These are phyloP conservation scores for Synergus japonicus DNA, from an alignment of 2,888 invertebrate species.

Conservation along the genomic window DNA sequence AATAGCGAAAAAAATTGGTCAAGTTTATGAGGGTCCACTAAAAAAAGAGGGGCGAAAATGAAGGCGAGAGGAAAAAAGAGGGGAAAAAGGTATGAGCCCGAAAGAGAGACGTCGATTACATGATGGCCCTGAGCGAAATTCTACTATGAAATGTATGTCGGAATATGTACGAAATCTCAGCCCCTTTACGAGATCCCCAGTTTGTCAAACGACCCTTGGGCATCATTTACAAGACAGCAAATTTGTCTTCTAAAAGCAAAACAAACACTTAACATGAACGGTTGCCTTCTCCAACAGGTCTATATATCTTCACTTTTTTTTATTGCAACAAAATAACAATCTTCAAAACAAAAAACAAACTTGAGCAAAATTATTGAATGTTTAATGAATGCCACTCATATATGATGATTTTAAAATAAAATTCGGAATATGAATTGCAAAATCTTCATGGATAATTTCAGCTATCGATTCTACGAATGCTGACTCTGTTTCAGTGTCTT, in stretches of 20 bases:
- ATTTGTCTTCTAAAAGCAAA: conserved; percentile 76
- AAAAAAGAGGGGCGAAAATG: conserved; percentile 43
- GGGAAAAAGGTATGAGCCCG: conserved; percentile 13
- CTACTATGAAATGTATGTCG: conserved; percentile 52
- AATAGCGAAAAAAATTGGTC: conserved; percentile 42
- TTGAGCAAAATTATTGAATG: neutral
- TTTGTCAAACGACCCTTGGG: conserved; percentile 74
- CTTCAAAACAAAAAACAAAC: too few relatives aligned
- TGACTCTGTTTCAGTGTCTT: conserved; percentile 58
- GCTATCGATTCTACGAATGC: neutral
- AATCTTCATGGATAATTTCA: neutral
- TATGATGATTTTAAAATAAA: neutral
- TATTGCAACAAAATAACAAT: neutral
- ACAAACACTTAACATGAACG: conserved; percentile 69
- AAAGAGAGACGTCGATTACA: conserved; percentile 15
- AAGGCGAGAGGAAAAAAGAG: neutral
- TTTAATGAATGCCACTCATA: too few relatives aligned
- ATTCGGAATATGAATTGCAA: neutral
- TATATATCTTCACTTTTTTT: conserved; percentile 35
- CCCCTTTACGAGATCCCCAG: conserved; percentile 66
- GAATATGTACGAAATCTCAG: conserved; percentile 52
- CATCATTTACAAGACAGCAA: conserved; percentile 75
- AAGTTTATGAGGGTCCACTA: conserved; percentile 48
- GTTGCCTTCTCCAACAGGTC: conserved; percentile 54
- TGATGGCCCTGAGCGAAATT: conserved; percentile 2